These are phyloP conservation scores for Danio rerio DNA, from an alignment of 2,113 vertebrate species.

Conservation along the genomic window GRCz12tu NC_133188.1:37143501-37144000, in stretches of 20 bases:
- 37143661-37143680: slow-evolving; percentile 87
- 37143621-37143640: slow-evolving; percentile 81
- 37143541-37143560: slow-evolving; percentile 86
- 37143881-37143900: slow-evolving; percentile 83
- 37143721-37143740: slow-evolving; percentile 82
- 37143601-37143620: neutral
- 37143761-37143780: slow-evolving; percentile 90
- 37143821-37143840: slow-evolving; percentile 76
- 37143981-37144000: slow-evolving; percentile 83
- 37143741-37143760: slow-evolving; percentile 79
- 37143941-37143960: slow-evolving; percentile 87
- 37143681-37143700: slow-evolving; percentile 92
- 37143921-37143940: slow-evolving; percentile 86
- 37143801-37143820: slow-evolving; percentile 84
- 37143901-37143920: slow-evolving; percentile 90
- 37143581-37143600: slow-evolving; percentile 73
- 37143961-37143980: slow-evolving; percentile 85
- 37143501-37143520: slow-evolving; percentile 22
- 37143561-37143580: slow-evolving; percentile 97
- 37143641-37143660: slow-evolving; percentile 81
- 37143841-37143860: slow-evolving; percentile 77
- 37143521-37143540: slow-evolving; percentile 67
- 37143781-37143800: slow-evolving; percentile 90
- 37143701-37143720: slow-evolving; percentile 89
- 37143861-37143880: slow-evolving; percentile 95